Base-by-base conservation (phyloP, 30 jellyfish, hydroid and myxozoan genomes). In the Hydra vulgaris region DNA sequence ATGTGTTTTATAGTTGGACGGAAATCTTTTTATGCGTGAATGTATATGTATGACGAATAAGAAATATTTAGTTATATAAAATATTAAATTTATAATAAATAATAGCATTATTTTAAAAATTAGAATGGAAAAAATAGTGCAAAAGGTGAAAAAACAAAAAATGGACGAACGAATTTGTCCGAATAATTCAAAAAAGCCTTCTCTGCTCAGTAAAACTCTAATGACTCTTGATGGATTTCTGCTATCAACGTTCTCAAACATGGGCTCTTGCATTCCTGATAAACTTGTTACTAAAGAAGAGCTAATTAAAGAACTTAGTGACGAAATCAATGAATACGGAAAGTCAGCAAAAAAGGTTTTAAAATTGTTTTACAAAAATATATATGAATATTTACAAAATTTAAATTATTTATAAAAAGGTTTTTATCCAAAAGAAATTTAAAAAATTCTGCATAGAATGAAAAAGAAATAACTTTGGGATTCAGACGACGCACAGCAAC, bases 201-300 rank as follows among this genome's bases (percentile, higher is more conserved):
- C 61, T 40, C 61, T 78, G 21, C 79, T 78, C 12, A 23, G 54
- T 15, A 76, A 27, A 15, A 66, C 85, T 17, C 66, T 78, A 18
- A 78, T 78, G 85, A 61, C 79, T 1, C 40, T 78, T 55, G 85
- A 78, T 53, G 85, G 85, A 12, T 52, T 53, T 52, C 85, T 78
- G 0, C 55, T 78, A 18, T 78, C 85, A 54, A 75, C 85, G 20
- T 53, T 78, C 25, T 26, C 79, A 66, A 78, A 78, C 55, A 78
- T 53, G 54, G 85, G 85, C 20, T 24, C 85, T 1, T 78, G 85
- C 18, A 78, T 78, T 0, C 85, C 85, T 15, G 85, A 78, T 23
- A 78, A 78, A 66, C 69, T 61, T 0, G 79, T 78, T 40, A 80
- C 20, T 17, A 78, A 78, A 23, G 54, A 78, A 61, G 85, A 78